Conservation (phyloP, 2,113 vertebrate species). For the Naja naja region DNA sequence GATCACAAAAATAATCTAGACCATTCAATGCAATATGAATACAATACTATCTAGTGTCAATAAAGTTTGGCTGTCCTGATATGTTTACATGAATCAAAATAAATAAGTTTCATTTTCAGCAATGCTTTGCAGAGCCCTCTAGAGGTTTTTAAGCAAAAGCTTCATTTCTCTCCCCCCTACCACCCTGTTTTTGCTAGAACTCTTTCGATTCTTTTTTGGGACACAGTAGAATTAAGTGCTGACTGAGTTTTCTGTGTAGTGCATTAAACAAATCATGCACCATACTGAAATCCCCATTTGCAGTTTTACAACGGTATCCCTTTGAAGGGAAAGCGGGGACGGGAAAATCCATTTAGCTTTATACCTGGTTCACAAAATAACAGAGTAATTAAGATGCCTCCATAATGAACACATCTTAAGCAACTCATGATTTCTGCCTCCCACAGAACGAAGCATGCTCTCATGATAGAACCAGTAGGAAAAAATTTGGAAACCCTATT, state of each 20-base stretch:
- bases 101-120: background rate
- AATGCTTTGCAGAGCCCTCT: background rate
- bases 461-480: too few relatives aligned
- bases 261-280: background rate
- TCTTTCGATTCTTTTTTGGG: background rate
- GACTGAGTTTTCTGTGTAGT: background rate
- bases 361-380: background rate
- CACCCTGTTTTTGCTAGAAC: background rate
- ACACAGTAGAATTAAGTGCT: background rate
- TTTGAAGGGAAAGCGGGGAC: background rate
- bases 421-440: background rate
- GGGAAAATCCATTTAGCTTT: background rate
- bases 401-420: background rate
- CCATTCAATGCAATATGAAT: background rate
- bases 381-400: background rate
- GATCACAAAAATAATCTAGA: background rate
- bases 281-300: background rate
- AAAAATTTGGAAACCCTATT: too few relatives aligned
- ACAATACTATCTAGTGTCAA: background rate
- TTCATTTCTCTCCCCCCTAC: too few relatives aligned
- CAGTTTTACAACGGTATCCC: background rate
- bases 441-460: background rate
- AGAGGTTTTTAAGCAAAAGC: background rate
- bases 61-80: background rate
- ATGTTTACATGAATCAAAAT: background rate